Conservation (phyloP, 2,888 invertebrate species). For the Agrilus cyanescens region DNA sequence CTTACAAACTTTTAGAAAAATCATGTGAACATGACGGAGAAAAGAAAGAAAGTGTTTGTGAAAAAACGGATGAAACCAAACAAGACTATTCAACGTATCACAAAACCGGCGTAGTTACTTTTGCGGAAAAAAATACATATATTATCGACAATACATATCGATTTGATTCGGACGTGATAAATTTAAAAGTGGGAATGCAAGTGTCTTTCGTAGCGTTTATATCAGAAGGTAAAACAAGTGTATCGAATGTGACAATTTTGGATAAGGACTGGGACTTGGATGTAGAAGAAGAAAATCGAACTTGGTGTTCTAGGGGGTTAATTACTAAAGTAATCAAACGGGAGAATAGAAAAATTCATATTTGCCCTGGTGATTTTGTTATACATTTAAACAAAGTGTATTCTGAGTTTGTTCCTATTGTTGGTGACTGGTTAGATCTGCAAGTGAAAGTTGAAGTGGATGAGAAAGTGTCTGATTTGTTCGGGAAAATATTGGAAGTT, state of each 20-base stretch:
- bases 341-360: conserved; percentile 30
- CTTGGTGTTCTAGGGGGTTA: conserved; percentile 26
- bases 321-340: conserved; percentile 35
- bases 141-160: conserved; percentile 48
- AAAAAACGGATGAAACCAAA: conserved; percentile 4
- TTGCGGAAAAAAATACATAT: conserved; percentile 37
- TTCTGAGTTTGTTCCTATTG: conserved; percentile 52
- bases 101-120: conserved; percentile 47
- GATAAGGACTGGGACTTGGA: conserved; percentile 29
- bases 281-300: conserved; percentile 27
- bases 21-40: conserved; percentile 7
- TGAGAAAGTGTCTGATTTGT: conserved; percentile 39
- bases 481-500: conserved; percentile 49
- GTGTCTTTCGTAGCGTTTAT: conserved; percentile 31
- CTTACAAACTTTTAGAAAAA: conserved; percentile 18
- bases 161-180: conserved; percentile 37
- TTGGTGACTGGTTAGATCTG: conserved; percentile 59
- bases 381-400: conserved; percentile 50
- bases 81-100: conserved; percentile 20
- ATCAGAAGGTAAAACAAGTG: conserved; percentile 25
- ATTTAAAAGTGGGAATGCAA: conserved; percentile 43
- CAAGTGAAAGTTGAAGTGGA: conserved; percentile 51
- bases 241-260: conserved; percentile 32
- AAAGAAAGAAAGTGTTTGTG: conserved; percentile 1
- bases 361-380: conserved; percentile 44